phyloP scores from a whole-genome alignment of 2,888 invertebrate genomes.

The Lomographa bimaculata region DNA sequence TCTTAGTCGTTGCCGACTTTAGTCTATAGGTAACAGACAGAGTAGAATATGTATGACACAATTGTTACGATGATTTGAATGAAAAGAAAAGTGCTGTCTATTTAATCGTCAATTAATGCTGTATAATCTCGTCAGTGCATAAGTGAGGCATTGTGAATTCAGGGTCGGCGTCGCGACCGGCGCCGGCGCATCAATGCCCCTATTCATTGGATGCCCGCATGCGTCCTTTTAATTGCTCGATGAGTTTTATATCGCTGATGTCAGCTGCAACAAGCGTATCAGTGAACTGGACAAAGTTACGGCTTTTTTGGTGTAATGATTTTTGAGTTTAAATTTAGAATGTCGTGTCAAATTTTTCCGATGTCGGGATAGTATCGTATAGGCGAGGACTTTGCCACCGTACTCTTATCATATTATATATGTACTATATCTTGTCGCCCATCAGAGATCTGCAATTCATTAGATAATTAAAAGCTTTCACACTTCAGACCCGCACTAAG shows the following conservation, averaged over 20 bases:
- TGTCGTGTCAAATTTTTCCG: too few species aligned
- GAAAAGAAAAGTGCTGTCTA: neutral
- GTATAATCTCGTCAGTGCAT: constrained; percentile 22
- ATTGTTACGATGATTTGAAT: too few species aligned
- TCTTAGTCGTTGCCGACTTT: neutral
- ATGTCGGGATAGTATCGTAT: too few species aligned
- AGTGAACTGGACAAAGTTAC: constrained; percentile 26
- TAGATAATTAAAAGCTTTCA: too few species aligned
- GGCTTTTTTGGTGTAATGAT: constrained; percentile 6
- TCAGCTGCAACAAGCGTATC: constrained; percentile 35
- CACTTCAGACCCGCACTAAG: too few species aligned
- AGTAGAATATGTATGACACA: too few species aligned
- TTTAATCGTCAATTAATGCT: constrained; percentile 7
- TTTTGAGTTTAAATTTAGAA: too few species aligned
- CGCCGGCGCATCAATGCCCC: constrained; percentile 53
- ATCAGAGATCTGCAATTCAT: too few species aligned
- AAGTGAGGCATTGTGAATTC: constrained; percentile 30
- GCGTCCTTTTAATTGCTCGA: constrained; percentile 54
- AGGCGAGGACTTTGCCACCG: too few species aligned
- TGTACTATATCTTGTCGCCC: too few species aligned
- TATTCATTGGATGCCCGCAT: constrained; percentile 66
- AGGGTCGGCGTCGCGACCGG: constrained; percentile 42
- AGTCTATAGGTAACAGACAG: too few species aligned
- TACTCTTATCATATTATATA: too few species aligned
- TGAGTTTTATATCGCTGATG: constrained; percentile 49